phyloP scores from a whole-genome alignment of 2,888 invertebrate genomes.

The Thymelicus lineola region DNA sequence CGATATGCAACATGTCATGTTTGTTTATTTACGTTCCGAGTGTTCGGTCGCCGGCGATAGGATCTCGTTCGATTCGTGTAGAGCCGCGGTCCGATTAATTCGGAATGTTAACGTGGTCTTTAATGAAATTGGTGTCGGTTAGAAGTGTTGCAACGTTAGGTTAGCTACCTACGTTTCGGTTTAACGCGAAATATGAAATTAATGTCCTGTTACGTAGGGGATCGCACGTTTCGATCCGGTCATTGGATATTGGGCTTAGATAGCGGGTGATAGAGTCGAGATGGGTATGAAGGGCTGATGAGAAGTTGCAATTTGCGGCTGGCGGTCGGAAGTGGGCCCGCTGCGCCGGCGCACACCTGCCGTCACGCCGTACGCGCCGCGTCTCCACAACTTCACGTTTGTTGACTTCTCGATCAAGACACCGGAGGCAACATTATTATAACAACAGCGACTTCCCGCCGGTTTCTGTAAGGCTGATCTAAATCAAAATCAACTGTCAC shows the following conservation, averaged over 20 bases:
- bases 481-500: too few species aligned
- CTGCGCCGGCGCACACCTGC: conserved; percentile 63
- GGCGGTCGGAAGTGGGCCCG: conserved; percentile 64
- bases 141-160: conserved; percentile 40
- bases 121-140: conserved; percentile 37
- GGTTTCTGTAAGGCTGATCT: too few species aligned
- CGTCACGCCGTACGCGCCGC: conserved; percentile 55
- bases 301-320: conserved; percentile 56
- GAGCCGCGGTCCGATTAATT: conserved; percentile 35
- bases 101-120: conserved; percentile 26
- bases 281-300: conserved; percentile 40
- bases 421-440: neutral
- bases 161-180: conserved; percentile 46
- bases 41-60: conserved; percentile 18
- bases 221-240: neutral
- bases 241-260: neutral
- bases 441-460: neutral
- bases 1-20: conserved; percentile 62
- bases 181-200: conserved; percentile 56
- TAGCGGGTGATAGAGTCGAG: conserved; percentile 39
- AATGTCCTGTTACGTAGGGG: neutral
- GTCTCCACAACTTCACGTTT: conserved; percentile 21
- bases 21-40: conserved; percentile 46
- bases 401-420: conserved; percentile 19
- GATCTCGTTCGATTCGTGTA: conserved; percentile 9